Conservation (phyloP, 2,797 vertebrate species). For the Sebastes trivittatus region DNA sequence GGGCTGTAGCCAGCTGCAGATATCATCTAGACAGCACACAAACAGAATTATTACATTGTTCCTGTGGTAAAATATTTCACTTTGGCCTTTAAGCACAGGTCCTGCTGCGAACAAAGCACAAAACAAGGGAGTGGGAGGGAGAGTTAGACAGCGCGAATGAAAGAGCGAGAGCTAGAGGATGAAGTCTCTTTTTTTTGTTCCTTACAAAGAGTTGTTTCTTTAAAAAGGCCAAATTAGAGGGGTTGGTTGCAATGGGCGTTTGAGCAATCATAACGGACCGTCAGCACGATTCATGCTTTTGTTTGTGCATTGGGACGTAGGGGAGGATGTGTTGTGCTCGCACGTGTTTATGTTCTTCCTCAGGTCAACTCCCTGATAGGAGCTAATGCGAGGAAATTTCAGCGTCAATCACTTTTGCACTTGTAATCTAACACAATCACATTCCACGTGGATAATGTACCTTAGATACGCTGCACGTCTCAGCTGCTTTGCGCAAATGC, state of each 20-base stretch:
- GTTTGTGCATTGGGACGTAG: not conserved
- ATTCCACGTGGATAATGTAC: constrained; percentile 11
- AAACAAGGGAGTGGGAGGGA: not conserved
- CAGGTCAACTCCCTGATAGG: constrained; percentile 19
- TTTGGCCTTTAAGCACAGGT: not conserved
- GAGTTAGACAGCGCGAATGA: not conserved
- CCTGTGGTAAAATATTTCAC: constrained; percentile 16
- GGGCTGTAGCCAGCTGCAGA: constrained; percentile 2
- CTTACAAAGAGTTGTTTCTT: constrained; percentile 45
- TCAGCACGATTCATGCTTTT: constrained; percentile 1
- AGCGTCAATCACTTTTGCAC: constrained; percentile 22
- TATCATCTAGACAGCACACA: not conserved
- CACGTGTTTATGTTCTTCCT: not conserved
- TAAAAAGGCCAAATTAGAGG: constrained; percentile 60
- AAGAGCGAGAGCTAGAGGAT: not conserved
- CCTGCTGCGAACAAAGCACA: constrained; percentile 16
- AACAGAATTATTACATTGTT: constrained; percentile 16
- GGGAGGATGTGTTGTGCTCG: not conserved
- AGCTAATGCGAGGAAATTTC: constrained; percentile 33
- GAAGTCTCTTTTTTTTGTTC: not conserved
- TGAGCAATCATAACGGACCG: constrained; percentile 56
- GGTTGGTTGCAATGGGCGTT: constrained; percentile 29
- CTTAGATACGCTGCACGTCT: not conserved
- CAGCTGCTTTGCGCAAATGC: constrained; percentile 13
- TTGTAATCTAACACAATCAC: constrained; percentile 22